These are phyloP conservation scores for Antheraea yamamai DNA, from an alignment of 2,888 invertebrate species.

Conservation along the genomic window DNA sequence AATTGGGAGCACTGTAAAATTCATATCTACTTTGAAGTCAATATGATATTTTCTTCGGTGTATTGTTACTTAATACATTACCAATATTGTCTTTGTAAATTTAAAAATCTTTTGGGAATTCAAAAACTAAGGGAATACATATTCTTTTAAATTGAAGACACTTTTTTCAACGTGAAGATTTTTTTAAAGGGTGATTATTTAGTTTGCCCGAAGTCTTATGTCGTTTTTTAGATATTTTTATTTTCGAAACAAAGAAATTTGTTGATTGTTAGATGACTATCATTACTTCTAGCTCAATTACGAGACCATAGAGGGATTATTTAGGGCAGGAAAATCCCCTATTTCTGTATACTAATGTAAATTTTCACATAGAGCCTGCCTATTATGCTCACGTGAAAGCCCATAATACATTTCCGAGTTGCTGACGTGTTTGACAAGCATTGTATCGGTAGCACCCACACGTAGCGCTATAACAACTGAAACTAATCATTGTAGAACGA, in stretches of 20 bases:
- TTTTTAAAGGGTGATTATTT: too few species aligned
- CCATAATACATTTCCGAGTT: conserved; percentile 41
- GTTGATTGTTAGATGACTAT: conserved; percentile 29
- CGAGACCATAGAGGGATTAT: conserved; percentile 25
- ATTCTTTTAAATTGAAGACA: background rate
- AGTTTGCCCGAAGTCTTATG: background rate
- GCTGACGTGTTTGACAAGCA: conserved; percentile 43
- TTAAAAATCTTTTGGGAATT: background rate
- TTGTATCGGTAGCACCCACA: conserved; percentile 31
- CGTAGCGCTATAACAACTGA: conserved; percentile 11
- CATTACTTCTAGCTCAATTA: conserved; percentile 38
- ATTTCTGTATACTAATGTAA: conserved; percentile 35
- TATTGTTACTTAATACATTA: background rate
- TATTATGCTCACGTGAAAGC: conserved; percentile 42
- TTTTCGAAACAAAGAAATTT: conserved; percentile 19
- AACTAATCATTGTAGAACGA: background rate
- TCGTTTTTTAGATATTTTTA: conserved; percentile 21
- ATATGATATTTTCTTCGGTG: background rate
- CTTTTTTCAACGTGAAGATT: background rate
- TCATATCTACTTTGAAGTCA: background rate
- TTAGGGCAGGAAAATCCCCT: conserved; percentile 30
- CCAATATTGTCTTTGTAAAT: background rate
- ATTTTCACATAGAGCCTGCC: conserved; percentile 37
- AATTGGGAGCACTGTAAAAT: background rate
- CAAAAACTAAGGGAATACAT: background rate